phyloP scores from a whole-genome alignment of 2,797 vertebrate species.

The Sebastes oblongus region DNA sequence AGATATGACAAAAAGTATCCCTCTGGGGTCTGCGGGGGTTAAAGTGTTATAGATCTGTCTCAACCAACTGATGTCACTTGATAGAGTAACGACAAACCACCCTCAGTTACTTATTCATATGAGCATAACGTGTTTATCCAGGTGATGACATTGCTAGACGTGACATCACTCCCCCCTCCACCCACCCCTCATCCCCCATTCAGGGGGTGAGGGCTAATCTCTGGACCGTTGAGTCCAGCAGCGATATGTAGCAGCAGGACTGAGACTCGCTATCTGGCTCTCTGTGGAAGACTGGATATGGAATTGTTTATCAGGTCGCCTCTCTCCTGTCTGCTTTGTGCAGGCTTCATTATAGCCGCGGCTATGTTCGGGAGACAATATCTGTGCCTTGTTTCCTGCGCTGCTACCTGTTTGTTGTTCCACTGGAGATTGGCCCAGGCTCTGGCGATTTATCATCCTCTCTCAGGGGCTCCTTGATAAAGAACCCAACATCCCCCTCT shows the following conservation, averaged over 20 bases:
- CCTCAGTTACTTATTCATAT: not conserved
- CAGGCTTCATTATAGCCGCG: constrained; percentile 73
- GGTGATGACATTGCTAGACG: constrained; percentile 25
- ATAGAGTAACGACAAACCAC: not conserved
- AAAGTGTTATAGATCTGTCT: not conserved
- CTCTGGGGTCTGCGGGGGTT: too few species aligned
- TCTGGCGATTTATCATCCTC: constrained; percentile 78
- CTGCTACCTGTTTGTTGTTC: constrained; percentile 78
- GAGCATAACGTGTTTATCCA: constrained; percentile 17
- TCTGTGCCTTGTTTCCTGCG: constrained; percentile 75
- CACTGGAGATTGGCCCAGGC: constrained; percentile 67
- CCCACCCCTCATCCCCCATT: constrained; percentile 9
- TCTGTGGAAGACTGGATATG: constrained; percentile 72
- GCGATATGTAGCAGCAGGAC: constrained; percentile 56
- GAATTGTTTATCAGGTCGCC: constrained; percentile 75
- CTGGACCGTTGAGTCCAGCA: constrained; percentile 57
- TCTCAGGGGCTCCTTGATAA: constrained; percentile 74
- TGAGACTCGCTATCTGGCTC: constrained; percentile 61
- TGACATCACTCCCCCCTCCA: not conserved
- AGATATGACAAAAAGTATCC: too few species aligned
- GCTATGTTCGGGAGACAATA: constrained; percentile 74
- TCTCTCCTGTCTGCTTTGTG: constrained; percentile 69
- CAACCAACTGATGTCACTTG: not conserved
- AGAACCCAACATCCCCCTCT: constrained; percentile 70
- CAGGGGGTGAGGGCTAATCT: constrained; percentile 61